Base-by-base conservation (phyloP, 2,888 invertebrate genomes). In the Carcina quercana region DNA sequence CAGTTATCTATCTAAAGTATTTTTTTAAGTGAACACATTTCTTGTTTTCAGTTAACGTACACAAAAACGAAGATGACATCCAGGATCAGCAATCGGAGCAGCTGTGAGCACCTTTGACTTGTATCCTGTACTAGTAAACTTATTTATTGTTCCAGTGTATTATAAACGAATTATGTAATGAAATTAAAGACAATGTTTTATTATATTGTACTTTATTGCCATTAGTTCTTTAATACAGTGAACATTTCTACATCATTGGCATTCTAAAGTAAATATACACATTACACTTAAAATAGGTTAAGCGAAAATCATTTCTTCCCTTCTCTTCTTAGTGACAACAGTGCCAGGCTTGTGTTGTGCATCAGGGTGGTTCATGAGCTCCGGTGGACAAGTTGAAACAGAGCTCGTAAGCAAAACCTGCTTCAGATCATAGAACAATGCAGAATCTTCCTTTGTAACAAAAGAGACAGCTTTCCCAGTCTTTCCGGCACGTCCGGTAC, bases 401-500 rank as follows among this genome's bases (percentile, higher is more conserved):
- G 98, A 97, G 60, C 96, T 97, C 8, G 91, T 84, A 35, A 94
- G 85, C 28, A 97, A 86, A 31, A 93, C 91, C 78, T 97, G 96
- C 69, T 99, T 99, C 45, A 99, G 86, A 78, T 99, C 99, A 67
- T 97, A 99, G 86, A 98, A 99, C 33, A 99, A 84, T 10, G 86
- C 87, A 12, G 94, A 94, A 71, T 99, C 99, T 46, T 99, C 98
- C 65, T 98, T 97, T 0, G 99, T 99, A 30, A 96, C 90, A 82
- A 99, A 98, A 8, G 96, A 94, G 43, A 99, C 92, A 11, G 99
- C 98, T 50, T 94, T 89, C 79, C 99, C 99, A 53, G 92, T 93
- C 76, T 99, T 99, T 28, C 99, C 99, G 1, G 98, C 99, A 83
- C 99, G 95, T 56, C 98, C 99, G 0, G 98, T 99, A 86, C 98